Percentiles rank a stretch among this genome's conserved stretches.
phyloP scores from a whole-genome alignment of 2,888 invertebrate genomes.

The Gastracanthus pulcherrimus region DNA sequence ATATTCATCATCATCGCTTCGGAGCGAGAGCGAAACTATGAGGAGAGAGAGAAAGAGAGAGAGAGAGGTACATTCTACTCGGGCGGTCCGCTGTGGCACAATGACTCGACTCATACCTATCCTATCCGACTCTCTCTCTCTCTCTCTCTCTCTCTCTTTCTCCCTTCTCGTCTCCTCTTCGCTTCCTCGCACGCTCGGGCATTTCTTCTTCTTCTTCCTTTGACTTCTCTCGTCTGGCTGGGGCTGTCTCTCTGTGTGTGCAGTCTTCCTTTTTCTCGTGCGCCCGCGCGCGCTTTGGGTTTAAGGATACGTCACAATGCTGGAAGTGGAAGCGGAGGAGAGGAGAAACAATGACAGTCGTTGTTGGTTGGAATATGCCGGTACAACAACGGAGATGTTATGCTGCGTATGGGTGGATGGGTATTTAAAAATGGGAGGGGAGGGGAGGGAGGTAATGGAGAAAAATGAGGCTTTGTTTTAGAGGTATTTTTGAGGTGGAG shows the following conservation, averaged over 20 bases:
- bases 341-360: constrained; percentile 23
- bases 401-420: not conserved
- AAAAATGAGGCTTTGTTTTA: not conserved
- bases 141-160: no score
- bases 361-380: not conserved
- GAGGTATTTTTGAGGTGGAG: not conserved
- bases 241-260: no score
- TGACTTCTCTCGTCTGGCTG: no score
- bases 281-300: not conserved
- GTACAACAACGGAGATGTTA: not conserved
- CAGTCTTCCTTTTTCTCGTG: not conserved
- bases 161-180: no score
- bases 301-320: no score
- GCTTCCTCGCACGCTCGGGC: no score
- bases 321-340: no score
- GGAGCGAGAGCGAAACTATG: not conserved
- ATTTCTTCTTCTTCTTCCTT: constrained; percentile 7
- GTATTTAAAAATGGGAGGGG: not conserved
- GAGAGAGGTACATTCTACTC: constrained; percentile 13
- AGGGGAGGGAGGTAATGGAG: no score
- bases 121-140: no score
- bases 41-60: constrained; percentile 3
- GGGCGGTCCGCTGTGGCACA: constrained; percentile 43
- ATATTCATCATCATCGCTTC: constrained; percentile 11
- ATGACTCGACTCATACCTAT: constrained; percentile 30